A percentile compares a stretch with the other conserved stretches of the same genome.
Evolutionary conservation across 2,888 invertebrate species (phyloP).

Genomic region (Biston betularia): DNA sequence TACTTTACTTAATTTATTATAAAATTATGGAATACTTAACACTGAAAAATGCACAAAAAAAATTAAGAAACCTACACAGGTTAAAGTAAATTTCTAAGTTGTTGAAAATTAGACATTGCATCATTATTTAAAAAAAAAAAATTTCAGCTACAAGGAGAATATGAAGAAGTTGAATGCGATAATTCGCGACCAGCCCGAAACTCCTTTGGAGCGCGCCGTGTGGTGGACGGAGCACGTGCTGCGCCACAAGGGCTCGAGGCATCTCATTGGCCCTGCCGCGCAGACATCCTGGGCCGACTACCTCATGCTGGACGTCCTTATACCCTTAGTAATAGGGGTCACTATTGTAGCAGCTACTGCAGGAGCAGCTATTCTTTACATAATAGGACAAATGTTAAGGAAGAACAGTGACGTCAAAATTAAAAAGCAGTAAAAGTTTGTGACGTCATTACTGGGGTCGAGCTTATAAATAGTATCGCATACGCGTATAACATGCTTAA

Average conservation of each 20-base stretch:
- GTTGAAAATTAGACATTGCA: too few relatives aligned
- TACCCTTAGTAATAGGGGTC: constrained; percentile 7
- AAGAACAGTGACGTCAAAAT: neutral
- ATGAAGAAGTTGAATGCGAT: constrained; percentile 40
- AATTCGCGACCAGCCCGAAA: constrained; percentile 62
- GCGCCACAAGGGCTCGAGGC: constrained; percentile 70
- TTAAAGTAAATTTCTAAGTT: too few relatives aligned
- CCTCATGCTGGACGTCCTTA: constrained; percentile 36
- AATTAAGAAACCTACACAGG: too few relatives aligned
- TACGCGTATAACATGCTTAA: too few relatives aligned
- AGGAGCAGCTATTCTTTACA: neutral
- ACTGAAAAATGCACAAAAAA: too few relatives aligned
- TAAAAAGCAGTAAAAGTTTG: neutral
- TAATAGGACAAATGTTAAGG: neutral
- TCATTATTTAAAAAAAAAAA: too few relatives aligned
- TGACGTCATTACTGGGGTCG: too few relatives aligned
- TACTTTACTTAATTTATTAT: too few relatives aligned
- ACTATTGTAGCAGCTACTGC: neutral
- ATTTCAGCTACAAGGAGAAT: constrained; percentile 36
- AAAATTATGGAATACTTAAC: too few relatives aligned
- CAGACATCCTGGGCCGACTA: constrained; percentile 58
- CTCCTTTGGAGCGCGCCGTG: constrained; percentile 67
- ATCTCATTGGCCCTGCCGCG: constrained; percentile 66
- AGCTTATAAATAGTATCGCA: too few relatives aligned
- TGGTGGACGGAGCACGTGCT: constrained; percentile 81